Conservation (phyloP, 2,113 vertebrate genomes). For the Scomber colias region DNA sequence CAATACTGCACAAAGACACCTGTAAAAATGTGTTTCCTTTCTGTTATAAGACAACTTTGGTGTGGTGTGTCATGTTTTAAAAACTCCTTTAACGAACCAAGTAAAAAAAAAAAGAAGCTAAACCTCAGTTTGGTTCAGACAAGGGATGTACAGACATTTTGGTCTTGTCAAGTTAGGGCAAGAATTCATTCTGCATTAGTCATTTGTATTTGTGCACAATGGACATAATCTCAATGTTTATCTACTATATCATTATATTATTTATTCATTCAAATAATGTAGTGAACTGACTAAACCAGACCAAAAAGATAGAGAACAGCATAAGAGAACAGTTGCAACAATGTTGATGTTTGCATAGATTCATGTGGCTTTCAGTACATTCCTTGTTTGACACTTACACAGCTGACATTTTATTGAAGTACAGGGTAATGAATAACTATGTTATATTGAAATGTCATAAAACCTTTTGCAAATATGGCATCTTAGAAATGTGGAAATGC, state of each 20-base stretch:
- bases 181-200: not conserved
- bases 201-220: not conserved
- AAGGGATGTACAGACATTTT: not conserved
- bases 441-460: not conserved
- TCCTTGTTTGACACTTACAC: constrained; percentile 16
- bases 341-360: constrained; percentile 63
- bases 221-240: not conserved
- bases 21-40: not conserved
- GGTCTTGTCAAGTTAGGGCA: not conserved
- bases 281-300: not conserved
- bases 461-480: not conserved
- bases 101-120: not conserved
- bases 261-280: not conserved
- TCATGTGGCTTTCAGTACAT: constrained; percentile 30
- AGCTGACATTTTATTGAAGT: not conserved
- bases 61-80: not conserved
- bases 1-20: not conserved
- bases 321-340: not conserved
- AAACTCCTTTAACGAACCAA: not conserved
- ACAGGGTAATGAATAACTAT: not conserved
- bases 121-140: not conserved
- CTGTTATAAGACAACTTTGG: not conserved
- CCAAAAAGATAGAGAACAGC: not conserved
- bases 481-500: not conserved
- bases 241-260: not conserved